Conservation (phyloP, 2,888 invertebrate genomes). For the Ceriagrion tenellum region DNA sequence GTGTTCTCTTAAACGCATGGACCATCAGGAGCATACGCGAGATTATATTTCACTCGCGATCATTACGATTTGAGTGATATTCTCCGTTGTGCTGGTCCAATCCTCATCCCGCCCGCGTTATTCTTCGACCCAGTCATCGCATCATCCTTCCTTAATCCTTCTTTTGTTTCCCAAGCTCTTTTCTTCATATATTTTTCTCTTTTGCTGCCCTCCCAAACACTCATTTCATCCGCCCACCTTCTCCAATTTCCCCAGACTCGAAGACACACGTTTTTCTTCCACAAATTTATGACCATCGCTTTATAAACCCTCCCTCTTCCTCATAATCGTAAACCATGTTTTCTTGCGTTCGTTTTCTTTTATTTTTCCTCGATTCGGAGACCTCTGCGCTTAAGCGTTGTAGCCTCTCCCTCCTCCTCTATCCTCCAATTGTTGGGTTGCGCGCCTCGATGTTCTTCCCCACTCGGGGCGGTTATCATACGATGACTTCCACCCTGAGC, state of each 20-base stretch:
- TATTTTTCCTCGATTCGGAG: too few relatives aligned
- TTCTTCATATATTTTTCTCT: background rate
- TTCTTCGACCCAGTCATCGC: background rate
- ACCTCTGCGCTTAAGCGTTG: too few relatives aligned
- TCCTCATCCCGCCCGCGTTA: background rate
- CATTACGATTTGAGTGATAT: conserved; percentile 25
- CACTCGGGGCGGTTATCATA: background rate
- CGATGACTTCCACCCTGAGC: too few relatives aligned
- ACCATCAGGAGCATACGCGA: background rate
- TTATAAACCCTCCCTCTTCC: conserved; percentile 4
- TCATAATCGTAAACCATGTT: conserved; percentile 15
- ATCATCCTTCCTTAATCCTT: too few relatives aligned
- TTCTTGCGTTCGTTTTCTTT: background rate
- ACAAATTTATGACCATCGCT: conserved; percentile 56
- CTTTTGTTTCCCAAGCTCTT: background rate
- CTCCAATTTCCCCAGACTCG: conserved; percentile 33
- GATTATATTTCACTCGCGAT: background rate
- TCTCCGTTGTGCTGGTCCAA: background rate
- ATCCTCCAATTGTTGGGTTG: conserved; percentile 34
- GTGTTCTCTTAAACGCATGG: background rate
- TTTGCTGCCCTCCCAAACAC: background rate
- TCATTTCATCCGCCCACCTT: background rate
- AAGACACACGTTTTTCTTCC: conserved; percentile 17
- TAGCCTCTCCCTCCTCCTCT: background rate
- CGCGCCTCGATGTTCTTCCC: background rate